Conservation (phyloP, 2,888 invertebrate species). For the Neoitamus cyanurus region DNA sequence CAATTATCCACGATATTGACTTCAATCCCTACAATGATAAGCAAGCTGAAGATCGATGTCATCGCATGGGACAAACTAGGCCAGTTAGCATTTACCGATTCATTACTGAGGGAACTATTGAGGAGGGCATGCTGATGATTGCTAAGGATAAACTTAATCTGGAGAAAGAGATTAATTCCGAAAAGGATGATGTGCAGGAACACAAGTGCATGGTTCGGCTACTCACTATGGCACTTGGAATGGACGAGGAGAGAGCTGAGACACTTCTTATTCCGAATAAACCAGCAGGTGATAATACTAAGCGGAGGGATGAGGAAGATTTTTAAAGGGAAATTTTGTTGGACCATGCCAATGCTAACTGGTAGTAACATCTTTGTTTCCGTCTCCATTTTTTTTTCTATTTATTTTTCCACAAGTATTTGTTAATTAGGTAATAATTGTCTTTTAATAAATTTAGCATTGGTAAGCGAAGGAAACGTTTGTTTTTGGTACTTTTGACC, state of each 20-base stretch:
- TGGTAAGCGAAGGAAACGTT: background rate
- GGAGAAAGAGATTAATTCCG: constrained; percentile 80
- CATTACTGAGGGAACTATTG: constrained; percentile 87
- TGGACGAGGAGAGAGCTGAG: constrained; percentile 62
- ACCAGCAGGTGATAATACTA: constrained; percentile 53
- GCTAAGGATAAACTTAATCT: constrained; percentile 92
- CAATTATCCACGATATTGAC: constrained; percentile 96
- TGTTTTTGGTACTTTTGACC: background rate
- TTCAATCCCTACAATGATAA: constrained; percentile 99
- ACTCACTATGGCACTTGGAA: constrained; percentile 81
- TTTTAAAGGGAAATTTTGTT: background rate
- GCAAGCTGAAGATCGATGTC: constrained; percentile 93
- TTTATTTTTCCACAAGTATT: background rate
- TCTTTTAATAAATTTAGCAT: background rate
- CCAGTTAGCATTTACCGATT: constrained; percentile 89
- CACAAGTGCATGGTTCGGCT: constrained; percentile 83
- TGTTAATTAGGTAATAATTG: background rate
- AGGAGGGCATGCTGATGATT: constrained; percentile 91
- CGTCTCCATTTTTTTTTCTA: background rate
- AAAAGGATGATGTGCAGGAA: constrained; percentile 71
- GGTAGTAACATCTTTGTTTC: background rate
- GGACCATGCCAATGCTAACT: background rate
- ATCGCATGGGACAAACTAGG: constrained; percentile 81
- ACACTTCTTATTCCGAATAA: constrained; percentile 57
- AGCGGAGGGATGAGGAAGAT: background rate